These are phyloP conservation scores for Carduelis carduelis DNA, from an alignment of 2,797 vertebrate genomes.

Conservation along the genomic window DNA sequence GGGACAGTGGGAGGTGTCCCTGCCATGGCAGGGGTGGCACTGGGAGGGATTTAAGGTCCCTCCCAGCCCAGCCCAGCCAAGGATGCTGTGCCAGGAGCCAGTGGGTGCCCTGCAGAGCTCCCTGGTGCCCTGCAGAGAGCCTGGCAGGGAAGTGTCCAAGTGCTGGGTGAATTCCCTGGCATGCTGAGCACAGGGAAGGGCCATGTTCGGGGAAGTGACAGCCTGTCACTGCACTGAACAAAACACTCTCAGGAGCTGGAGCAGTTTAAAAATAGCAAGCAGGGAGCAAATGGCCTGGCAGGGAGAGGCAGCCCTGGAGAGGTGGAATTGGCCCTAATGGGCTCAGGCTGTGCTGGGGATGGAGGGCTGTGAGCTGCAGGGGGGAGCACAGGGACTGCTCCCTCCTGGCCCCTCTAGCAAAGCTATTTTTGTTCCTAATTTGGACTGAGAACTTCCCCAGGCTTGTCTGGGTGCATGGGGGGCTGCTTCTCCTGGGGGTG, in stretches of 20 bases:
- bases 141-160: neutral
- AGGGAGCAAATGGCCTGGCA: neutral
- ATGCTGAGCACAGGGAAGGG: neutral
- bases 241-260: neutral
- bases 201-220: neutral
- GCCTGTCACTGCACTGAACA: neutral
- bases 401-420: no score
- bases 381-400: no score
- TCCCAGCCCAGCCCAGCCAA: accelerated
- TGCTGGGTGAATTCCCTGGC: neutral
- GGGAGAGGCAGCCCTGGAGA: no score
- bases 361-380: no score
- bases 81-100: accelerated
- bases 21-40: neutral
- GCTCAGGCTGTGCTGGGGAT: no score
- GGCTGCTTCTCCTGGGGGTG: no score
- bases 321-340: no score
- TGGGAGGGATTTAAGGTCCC: accelerated
- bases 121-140: neutral
- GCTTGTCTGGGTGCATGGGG: no score
- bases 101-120: neutral
- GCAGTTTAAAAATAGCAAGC: conserved; percentile 4
- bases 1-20: neutral
- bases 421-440: no score
- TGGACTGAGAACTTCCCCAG: no score